Evolutionary conservation across 2,888 invertebrate genomes (phyloP).

Genomic region (Himalopsyche tibetana): DNA sequence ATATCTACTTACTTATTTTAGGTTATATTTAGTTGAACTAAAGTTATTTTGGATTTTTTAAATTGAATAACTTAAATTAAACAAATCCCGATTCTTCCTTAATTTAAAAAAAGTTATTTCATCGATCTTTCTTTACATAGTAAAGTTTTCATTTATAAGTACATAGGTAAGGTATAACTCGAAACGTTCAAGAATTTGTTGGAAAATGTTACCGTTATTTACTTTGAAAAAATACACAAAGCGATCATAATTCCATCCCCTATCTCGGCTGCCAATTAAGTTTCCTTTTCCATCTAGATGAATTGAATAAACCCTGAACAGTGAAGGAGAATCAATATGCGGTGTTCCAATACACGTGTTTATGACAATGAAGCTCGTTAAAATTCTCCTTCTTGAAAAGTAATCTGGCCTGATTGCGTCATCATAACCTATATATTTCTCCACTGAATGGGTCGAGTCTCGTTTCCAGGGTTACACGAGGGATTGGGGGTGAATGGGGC

Average conservation of each 20-base stretch:
- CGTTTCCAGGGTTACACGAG: constrained; percentile 49
- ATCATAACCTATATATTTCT: constrained; percentile 40
- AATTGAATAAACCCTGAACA: neutral
- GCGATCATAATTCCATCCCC: neutral
- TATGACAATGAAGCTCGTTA: neutral
- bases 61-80: too few species aligned
- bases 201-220: too few species aligned
- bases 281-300: neutral
- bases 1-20: too few species aligned
- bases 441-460: neutral
- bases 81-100: too few species aligned
- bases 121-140: too few species aligned
- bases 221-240: neutral
- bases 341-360: neutral
- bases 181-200: too few species aligned
- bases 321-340: neutral
- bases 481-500: neutral
- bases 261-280: neutral
- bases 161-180: too few species aligned
- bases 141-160: too few species aligned
- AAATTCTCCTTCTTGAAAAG: constrained; percentile 9
- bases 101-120: too few species aligned
- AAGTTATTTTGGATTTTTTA: too few species aligned
- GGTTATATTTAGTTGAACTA: too few species aligned
- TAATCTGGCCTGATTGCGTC: constrained; percentile 45